Evolutionary conservation across 2,797 vertebrate species (phyloP).

Genomic region (Limosa lapponica): DNA sequence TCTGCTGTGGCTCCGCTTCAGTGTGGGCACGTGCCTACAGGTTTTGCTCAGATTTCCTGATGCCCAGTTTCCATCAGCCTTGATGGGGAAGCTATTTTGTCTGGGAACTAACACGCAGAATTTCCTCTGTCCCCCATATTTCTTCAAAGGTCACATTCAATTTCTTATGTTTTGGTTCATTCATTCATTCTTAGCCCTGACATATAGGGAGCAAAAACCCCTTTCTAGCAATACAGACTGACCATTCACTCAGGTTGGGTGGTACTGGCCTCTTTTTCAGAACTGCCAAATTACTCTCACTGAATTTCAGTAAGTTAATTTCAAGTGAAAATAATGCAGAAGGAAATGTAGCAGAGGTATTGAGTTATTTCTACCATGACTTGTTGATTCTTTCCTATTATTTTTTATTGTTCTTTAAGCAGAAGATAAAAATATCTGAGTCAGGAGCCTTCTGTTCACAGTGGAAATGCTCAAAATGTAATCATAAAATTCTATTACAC

Average conservation of each 20-base stretch:
- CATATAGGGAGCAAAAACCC: not conserved
- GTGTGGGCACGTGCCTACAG: not conserved
- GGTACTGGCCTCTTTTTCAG: not conserved
- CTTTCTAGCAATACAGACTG: not conserved
- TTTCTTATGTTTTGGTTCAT: not conserved
- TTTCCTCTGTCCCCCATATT: not conserved
- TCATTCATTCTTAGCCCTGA: not conserved
- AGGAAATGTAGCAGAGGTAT: not conserved
- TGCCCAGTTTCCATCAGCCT: not conserved
- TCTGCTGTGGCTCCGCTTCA: not conserved
- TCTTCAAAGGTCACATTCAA: not conserved
- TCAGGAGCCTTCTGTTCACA: not conserved
- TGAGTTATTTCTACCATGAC: not conserved
- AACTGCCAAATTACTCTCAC: not conserved
- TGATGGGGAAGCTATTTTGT: not conserved
- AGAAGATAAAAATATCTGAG: slow-evolving; percentile 17
- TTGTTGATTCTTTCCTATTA: not conserved
- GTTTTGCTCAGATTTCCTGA: not conserved
- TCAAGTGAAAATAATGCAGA: not conserved
- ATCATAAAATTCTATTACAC: slow-evolving; percentile 32
- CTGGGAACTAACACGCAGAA: not conserved
- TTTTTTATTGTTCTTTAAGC: slow-evolving; percentile 19
- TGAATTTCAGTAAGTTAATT: slow-evolving; percentile 2
- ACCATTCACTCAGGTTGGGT: not conserved
- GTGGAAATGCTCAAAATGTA: slow-evolving; percentile 20